Evolutionary conservation across 2,113 vertebrate species (phyloP).

Genomic region (Fulmarus glacialis): DNA sequence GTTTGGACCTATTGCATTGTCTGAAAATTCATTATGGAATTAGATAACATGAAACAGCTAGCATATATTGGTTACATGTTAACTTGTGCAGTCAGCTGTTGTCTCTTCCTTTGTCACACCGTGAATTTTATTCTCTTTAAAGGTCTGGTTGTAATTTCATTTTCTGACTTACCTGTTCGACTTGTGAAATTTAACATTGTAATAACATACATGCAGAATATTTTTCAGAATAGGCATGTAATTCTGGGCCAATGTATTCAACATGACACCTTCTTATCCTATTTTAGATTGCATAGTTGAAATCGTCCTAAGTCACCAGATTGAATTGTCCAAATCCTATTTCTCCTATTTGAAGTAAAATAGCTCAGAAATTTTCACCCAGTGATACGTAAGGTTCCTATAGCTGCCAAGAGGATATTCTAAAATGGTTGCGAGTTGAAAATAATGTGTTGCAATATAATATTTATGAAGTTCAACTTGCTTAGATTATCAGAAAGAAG

Average conservation of each 20-base stretch:
- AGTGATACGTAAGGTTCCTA: background rate
- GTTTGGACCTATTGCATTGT: background rate
- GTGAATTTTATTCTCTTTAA: background rate
- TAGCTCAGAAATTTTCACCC: background rate
- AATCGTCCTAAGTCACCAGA: conserved; percentile 15
- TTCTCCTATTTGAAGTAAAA: conserved; percentile 4
- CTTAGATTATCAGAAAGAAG: conserved; percentile 35
- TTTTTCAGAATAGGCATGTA: background rate
- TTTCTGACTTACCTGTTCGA: background rate
- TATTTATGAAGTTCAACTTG: conserved; percentile 31
- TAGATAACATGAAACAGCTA: background rate
- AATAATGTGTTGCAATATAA: conserved; percentile 37
- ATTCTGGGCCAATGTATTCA: background rate
- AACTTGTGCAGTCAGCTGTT: background rate
- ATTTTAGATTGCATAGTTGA: background rate
- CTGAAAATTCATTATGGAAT: background rate
- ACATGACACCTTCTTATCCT: background rate
- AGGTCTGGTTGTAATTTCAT: background rate
- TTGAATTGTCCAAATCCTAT: background rate
- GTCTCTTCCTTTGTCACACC: background rate
- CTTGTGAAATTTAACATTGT: background rate
- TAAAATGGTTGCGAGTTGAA: background rate
- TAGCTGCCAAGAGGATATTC: background rate
- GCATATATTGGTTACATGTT: background rate
- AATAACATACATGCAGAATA: background rate